A percentile compares a stretch with the other conserved stretches of the same genome.
These are phyloP conservation scores for Caenorhabditis virilis DNA, from an alignment of 2,888 invertebrate genomes.

Conservation along the genomic window DNA sequence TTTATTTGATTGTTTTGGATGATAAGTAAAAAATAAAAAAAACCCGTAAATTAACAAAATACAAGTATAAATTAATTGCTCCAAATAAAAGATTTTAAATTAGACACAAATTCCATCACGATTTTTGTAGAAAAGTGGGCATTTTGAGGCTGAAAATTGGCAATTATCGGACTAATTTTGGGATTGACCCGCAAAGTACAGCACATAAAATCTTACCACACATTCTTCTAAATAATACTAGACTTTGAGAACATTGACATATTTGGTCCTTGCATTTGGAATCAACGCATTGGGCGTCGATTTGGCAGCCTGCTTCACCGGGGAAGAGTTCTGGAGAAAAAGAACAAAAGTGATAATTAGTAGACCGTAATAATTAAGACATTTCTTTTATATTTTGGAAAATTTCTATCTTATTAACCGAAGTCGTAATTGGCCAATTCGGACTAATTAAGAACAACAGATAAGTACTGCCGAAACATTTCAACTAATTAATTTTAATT, in stretches of 20 bases:
- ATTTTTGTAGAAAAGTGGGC: conserved; percentile 36
- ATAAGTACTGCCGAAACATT: too few relatives aligned
- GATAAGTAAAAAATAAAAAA: not conserved
- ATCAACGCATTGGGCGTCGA: conserved; percentile 43
- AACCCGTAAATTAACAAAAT: not conserved
- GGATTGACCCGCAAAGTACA: not conserved
- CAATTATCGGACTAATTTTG: not conserved
- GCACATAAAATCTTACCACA: conserved; percentile 31
- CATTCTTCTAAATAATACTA: conserved; percentile 42
- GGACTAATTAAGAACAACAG: too few relatives aligned
- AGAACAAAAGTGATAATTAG: conserved; percentile 6
- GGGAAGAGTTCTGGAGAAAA: conserved; percentile 35
- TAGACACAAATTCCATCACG: conserved; percentile 26
- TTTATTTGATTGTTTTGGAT: not conserved
- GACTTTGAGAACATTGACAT: conserved; percentile 51
- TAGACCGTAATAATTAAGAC: too few relatives aligned
- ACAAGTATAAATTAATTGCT: not conserved
- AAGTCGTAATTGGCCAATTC: too few relatives aligned
- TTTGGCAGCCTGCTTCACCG: conserved; percentile 51
- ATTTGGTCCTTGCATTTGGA: conserved; percentile 51
- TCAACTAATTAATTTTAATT: too few relatives aligned
- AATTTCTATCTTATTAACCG: too few relatives aligned
- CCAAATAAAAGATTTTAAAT: not conserved
- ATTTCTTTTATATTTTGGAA: too few relatives aligned
- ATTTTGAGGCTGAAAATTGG: conserved; percentile 18